Conservation (phyloP, 2,797 vertebrate genomes). For the Chrysolophus pictus region DNA sequence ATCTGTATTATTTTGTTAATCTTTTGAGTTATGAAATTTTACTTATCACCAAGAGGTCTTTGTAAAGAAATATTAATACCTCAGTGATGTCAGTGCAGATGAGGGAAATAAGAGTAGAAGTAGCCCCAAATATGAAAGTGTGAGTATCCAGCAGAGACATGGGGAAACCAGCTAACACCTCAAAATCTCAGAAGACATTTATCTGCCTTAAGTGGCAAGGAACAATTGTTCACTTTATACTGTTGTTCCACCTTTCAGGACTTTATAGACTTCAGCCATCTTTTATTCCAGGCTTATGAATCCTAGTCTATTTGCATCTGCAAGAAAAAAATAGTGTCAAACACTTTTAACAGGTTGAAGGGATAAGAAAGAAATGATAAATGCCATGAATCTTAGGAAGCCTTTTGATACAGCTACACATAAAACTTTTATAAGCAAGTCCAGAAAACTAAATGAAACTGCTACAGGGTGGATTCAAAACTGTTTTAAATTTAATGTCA, state of each 20-base stretch:
- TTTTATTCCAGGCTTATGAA: neutral
- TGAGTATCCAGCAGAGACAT: neutral
- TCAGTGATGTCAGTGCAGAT: neutral
- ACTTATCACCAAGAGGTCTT: neutral
- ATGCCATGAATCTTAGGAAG: neutral
- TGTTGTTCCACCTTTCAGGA: neutral
- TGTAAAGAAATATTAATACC: neutral
- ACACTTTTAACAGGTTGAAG: neutral
- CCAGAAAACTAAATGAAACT: conserved; percentile 26
- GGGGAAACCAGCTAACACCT: neutral
- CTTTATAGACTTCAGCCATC: neutral
- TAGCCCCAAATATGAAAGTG: neutral
- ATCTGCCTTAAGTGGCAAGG: neutral
- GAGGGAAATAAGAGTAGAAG: neutral
- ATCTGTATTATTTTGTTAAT: neutral
- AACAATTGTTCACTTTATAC: neutral
- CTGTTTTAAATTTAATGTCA: conserved; percentile 13
- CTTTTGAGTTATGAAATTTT: neutral
- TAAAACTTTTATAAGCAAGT: conserved; percentile 26
- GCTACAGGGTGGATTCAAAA: neutral
- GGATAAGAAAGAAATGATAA: neutral
- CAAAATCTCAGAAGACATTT: neutral
- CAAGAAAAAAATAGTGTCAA: neutral
- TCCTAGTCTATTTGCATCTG: neutral
- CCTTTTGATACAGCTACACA: neutral